phyloP scores from a whole-genome alignment of 2,888 invertebrate species.

The Neocrepidodera transversa region DNA sequence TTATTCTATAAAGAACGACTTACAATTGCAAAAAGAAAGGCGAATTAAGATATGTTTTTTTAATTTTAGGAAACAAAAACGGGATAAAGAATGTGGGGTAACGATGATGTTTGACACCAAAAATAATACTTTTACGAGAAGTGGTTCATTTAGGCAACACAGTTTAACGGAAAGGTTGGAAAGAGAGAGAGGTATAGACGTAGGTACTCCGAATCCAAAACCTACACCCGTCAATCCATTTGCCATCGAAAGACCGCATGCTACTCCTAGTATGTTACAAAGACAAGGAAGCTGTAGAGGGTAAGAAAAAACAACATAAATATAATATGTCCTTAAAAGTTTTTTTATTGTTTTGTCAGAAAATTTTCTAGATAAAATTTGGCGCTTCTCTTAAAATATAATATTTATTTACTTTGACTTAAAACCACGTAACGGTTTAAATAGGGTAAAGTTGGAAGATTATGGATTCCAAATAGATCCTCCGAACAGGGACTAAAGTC shows the following conservation, averaged over 20 bases:
- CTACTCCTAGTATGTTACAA: slow-evolving; percentile 92
- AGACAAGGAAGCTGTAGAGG: slow-evolving; percentile 95
- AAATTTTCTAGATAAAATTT: too few species aligned
- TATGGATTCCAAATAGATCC: too few species aligned
- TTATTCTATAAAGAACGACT: too few species aligned
- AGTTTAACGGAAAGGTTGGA: slow-evolving; percentile 78
- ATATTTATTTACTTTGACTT: too few species aligned
- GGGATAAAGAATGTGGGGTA: slow-evolving; percentile 95
- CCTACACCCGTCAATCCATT: slow-evolving; percentile 84
- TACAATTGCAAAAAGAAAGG: too few species aligned
- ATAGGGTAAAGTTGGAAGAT: too few species aligned
- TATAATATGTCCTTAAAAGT: too few species aligned
- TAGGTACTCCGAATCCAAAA: slow-evolving; percentile 53
- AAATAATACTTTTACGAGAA: slow-evolving; percentile 90
- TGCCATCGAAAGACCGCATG: slow-evolving; percentile 95
- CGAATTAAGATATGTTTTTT: too few species aligned
- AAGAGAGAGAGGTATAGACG: slow-evolving; percentile 54
- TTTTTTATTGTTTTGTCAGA: too few species aligned
- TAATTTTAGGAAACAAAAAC: slow-evolving; percentile 81
- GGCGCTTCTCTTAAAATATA: too few species aligned
- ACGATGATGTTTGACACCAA: slow-evolving; percentile 92
- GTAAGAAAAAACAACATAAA: slow-evolving; percentile 19
- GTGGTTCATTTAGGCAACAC: slow-evolving; percentile 87
- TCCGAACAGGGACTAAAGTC: too few species aligned
- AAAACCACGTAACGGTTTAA: too few species aligned